Evolutionary conservation across 53 echinoderm and acorn worm species (phyloP).

Genomic region (Temnopleurus reevesii): DNA sequence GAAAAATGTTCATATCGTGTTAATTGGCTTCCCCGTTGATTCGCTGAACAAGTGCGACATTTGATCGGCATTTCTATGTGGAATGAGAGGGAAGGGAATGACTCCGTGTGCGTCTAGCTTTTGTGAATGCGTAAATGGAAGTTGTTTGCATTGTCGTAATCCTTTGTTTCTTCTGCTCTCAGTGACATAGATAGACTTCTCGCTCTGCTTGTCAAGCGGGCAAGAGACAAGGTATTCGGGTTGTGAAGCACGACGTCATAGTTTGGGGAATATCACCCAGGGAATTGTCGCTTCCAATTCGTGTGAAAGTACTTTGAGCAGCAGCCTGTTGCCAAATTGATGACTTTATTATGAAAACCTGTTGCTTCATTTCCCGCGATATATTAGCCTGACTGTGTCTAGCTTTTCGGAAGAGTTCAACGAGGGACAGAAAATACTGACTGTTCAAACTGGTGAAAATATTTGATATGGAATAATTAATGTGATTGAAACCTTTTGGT

Average conservation of each 20-base stretch:
- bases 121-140: too few relatives aligned
- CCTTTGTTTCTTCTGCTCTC: too few relatives aligned
- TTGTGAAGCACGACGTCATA: neutral
- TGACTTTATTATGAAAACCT: slow-evolving; percentile 30
- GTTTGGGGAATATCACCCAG: slow-evolving; percentile 26
- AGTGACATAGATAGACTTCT: neutral
- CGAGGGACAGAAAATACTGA: neutral
- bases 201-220: slow-evolving; percentile 50
- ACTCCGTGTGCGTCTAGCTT: too few relatives aligned
- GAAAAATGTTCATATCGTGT: too few relatives aligned
- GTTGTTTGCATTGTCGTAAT: too few relatives aligned
- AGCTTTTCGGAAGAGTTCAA: neutral
- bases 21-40: too few relatives aligned
- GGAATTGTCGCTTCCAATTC: neutral
- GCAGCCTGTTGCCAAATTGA: slow-evolving; percentile 45
- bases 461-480: too few relatives aligned
- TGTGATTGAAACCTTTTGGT: too few relatives aligned
- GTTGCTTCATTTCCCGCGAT: neutral
- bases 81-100: too few relatives aligned
- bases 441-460: too few relatives aligned
- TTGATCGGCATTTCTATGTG: too few relatives aligned
- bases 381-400: neutral
- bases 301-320: slow-evolving; percentile 59
- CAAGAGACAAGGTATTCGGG: neutral
- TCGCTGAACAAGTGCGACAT: too few relatives aligned